Conservation (phyloP, 2,797 vertebrate species). For the Chromobotia macracanthus region DNA sequence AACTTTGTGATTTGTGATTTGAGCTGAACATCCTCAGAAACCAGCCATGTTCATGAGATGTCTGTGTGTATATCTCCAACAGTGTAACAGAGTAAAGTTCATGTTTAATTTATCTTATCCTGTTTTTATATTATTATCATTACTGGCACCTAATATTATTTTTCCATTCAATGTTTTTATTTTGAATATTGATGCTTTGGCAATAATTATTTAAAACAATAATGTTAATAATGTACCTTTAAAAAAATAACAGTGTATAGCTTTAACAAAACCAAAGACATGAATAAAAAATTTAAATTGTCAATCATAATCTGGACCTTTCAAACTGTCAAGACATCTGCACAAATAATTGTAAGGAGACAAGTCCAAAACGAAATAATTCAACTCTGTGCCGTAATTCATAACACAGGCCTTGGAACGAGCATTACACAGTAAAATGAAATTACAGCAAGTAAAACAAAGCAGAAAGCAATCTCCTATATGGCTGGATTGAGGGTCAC, state of each 20-base stretch:
- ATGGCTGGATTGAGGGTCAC: constrained; percentile 28
- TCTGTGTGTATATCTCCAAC: too few relatives aligned
- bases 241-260: neutral
- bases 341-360: constrained; percentile 13
- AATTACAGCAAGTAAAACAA: constrained; percentile 43
- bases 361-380: constrained; percentile 25
- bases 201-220: neutral
- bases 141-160: neutral
- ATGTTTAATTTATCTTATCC: too few relatives aligned
- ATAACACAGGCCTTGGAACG: constrained; percentile 40
- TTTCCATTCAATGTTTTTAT: neutral
- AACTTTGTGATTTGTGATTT: too few relatives aligned
- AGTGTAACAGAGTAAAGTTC: too few relatives aligned
- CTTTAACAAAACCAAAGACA: constrained; percentile 17
- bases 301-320: constrained; percentile 18
- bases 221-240: neutral
- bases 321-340: constrained; percentile 16
- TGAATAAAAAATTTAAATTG: neutral
- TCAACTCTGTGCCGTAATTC: constrained; percentile 19
- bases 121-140: neutral
- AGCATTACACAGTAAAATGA: constrained; percentile 21
- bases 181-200: neutral
- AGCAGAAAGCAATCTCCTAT: constrained; percentile 23
- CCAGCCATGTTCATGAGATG: too few relatives aligned
- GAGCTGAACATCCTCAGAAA: too few relatives aligned